Base-by-base conservation (phyloP, 2,113 vertebrate species). In the Percopsis transmontana region DNA sequence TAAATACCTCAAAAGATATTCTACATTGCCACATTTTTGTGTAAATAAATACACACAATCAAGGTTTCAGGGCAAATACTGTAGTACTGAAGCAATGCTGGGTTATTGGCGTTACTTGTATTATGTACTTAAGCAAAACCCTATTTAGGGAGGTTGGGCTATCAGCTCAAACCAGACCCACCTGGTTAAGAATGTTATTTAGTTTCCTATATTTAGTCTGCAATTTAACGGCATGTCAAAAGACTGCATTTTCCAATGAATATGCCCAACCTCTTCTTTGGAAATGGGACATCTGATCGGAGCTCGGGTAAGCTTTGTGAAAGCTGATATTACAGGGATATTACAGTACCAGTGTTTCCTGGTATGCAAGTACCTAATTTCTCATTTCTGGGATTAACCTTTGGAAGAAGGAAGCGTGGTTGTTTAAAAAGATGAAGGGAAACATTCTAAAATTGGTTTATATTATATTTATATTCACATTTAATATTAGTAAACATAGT, bases 11-110 rank as follows among this genome's bases (percentile, higher is more conserved):
- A 15, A 53, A 53, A 52, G 10, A 48, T 2, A 13, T 54, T 70
- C 7, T 70, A 64, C 40, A 40, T 70, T 51, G 44, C 51, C 53
- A 15, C 40, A 20, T 20, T 18, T 33, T 19, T 59, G 54, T 24
- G 51, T 47, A 47, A 18, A 16, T 33, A 6, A n/a, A 48, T n/a
- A 48, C 21, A 53, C 51, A 53, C 16, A 21, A 18, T 53, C 20
- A 53, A 23, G 11, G 14, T 19, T 24, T 53, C 51, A 53, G 51
- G 21, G 20, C 9, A 53, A 53, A 12, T 23, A 23, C 20, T 53
- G 51, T 21, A 21, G 21, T 44, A 59, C 1, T 5, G 10, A 27
- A 24, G 23, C 5, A 7, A 23, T 58, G 2, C 21, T 51, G 24
- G 52, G 14, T 57, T 18, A 6, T 7, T 15, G 5, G 6, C 33